Evolutionary conservation across 1,140 invertebrate genomes (phyloP).

Genomic region (Agrypnia vestita): DNA sequence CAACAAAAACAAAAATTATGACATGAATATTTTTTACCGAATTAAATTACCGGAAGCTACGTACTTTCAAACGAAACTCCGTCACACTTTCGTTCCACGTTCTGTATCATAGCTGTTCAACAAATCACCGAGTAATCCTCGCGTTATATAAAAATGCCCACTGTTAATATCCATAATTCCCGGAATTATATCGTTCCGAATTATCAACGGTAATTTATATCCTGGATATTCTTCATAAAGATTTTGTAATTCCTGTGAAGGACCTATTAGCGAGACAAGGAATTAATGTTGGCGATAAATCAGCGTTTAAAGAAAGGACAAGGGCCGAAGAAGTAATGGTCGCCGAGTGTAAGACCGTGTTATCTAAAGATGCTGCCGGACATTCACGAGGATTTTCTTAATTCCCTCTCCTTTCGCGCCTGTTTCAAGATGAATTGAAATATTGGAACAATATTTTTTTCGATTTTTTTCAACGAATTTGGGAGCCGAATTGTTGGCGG

Average conservation of each 20-base stretch:
- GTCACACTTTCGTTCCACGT: too few species aligned
- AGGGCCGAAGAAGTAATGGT: background rate
- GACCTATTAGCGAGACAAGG: constrained; percentile 20
- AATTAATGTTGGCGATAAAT: constrained; percentile 22
- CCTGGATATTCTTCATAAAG: constrained; percentile 30
- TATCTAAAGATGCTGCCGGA: constrained; percentile 38
- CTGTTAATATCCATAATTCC: too few species aligned
- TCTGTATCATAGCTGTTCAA: too few species aligned
- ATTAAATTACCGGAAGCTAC: too few species aligned
- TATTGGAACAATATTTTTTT: constrained; percentile 19
- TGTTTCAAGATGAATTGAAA: constrained; percentile 7
- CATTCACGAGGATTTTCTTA: constrained; percentile 43
- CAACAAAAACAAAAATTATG: too few species aligned
- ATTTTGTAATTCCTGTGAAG: constrained; percentile 32
- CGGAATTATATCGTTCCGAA: constrained; percentile 21
- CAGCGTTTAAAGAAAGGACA: constrained; percentile 25
- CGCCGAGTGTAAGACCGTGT: constrained; percentile 27
- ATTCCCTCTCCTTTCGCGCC: constrained; percentile 23
- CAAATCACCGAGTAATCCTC: too few species aligned
- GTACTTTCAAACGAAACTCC: too few species aligned
- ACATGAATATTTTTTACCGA: too few species aligned
- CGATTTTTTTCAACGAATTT: too few species aligned
- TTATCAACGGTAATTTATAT: constrained; percentile 21
- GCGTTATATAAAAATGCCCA: too few species aligned
- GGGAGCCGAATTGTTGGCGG: too few species aligned